Base-by-base conservation (phyloP, 2,113 vertebrate genomes). In the Gadus macrocephalus region DNA sequence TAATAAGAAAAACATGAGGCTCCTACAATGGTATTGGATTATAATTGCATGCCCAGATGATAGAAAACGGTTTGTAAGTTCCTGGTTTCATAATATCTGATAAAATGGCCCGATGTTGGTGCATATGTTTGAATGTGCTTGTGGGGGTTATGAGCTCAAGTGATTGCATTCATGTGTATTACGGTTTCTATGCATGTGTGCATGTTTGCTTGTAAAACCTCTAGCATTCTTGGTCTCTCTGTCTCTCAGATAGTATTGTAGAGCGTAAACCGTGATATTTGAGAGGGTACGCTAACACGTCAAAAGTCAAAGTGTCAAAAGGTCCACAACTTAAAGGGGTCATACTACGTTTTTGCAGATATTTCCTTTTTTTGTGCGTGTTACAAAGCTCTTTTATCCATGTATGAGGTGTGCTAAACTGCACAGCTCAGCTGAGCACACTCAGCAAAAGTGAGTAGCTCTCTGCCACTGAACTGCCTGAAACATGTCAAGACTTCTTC, bases 1-100 rank as follows among this genome's bases (percentile, higher is more conserved):
- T 80, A 85, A 89, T 64, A 67, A 74, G 76, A 80, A 83, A 83
- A 89, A 88, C 69, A 74, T 89, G 86, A 78, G 74, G 68, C 75
- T 80, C 63, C 66, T 85, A 87, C 69, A 69, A 59, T 75, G 71
- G 75, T 68, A 53, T 55, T 74, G 35, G 61, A 67, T 74, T 74
- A 63, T 81, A 85, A 76, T 60, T 62, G 16, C 65, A 63, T 80
- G 75, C 65, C 66, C 69, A 79, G 83, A 71, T 78, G 71, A 83
- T 72, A 67, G 3, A 76, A 80, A 76, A 77, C 67, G 67, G 28
- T 83, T 86, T 81, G 83, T 16, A 65, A 74, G 68, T 67, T 71
- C 65, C 66, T 80, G 79, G 75, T 68, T 49, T 31, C 55, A 72
- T 25, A 73, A 25, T 63, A 25, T 62, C 61, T 53, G 58, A 62